Conservation (phyloP, 2,797 vertebrate genomes). For the Enteromius argenteus region DNA sequence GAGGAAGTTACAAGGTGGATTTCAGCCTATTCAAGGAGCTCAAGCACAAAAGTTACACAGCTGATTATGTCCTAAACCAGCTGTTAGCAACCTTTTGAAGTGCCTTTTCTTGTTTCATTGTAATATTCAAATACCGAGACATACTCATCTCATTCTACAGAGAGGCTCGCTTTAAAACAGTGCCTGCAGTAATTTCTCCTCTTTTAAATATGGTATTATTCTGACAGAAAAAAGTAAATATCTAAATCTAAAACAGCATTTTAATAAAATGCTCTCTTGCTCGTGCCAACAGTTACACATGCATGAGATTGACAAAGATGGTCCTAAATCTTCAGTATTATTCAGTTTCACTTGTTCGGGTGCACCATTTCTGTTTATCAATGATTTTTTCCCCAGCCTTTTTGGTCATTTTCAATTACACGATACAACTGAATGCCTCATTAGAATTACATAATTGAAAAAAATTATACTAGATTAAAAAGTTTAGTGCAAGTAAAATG, state of each 20-base stretch:
- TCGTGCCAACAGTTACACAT: neutral
- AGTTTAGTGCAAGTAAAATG: neutral
- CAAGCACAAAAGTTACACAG: neutral
- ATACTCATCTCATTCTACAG: neutral
- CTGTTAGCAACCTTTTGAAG: neutral
- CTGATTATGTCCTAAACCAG: conserved; percentile 8
- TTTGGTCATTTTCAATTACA: neutral
- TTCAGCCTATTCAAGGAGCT: neutral
- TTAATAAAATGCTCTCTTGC: neutral
- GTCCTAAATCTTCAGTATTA: neutral
- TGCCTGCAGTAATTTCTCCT: neutral
- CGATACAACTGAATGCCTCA: neutral
- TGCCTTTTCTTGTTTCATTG: neutral
- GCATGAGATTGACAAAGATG: neutral
- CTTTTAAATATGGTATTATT: conserved; percentile 1
- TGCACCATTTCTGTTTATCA: conserved; percentile 5
- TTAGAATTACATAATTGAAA: neutral
- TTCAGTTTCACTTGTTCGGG: neutral
- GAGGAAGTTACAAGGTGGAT: neutral
- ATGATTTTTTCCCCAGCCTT: neutral
- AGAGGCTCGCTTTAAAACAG: neutral
- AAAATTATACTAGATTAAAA: neutral
- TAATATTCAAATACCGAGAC: neutral
- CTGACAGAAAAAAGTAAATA: neutral
- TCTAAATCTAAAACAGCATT: neutral